Conservation (phyloP, 2,888 invertebrate species). For the Tuberolachnus salignus region DNA sequence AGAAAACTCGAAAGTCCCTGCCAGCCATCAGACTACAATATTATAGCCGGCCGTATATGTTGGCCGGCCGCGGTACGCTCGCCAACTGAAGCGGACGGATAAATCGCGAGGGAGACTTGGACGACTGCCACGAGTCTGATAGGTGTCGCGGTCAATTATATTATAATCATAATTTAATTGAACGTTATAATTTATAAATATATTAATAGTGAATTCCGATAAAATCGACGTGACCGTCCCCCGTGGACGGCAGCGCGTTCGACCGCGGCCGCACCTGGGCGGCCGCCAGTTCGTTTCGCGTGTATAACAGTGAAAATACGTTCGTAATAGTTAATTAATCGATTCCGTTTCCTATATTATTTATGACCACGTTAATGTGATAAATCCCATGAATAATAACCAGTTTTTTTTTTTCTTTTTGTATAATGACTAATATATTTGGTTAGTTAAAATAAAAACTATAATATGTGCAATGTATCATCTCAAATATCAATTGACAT, state of each 20-base stretch:
- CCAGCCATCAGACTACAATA: too few relatives aligned
- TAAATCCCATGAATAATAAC: too few relatives aligned
- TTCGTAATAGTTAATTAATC: constrained; percentile 20
- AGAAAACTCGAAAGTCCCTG: too few relatives aligned
- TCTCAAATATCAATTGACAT: too few relatives aligned
- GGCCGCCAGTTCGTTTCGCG: constrained; percentile 1
- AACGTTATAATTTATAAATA: too few relatives aligned
- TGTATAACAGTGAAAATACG: background rate
- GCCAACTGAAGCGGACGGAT: background rate
- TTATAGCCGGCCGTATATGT: too few relatives aligned
- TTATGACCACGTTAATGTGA: too few relatives aligned
- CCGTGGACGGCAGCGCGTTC: background rate
- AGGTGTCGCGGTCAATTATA: constrained; percentile 34
- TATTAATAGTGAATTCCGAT: constrained; percentile 35
- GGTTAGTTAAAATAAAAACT: too few relatives aligned
- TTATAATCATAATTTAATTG: constrained; percentile 43
- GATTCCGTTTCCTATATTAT: too few relatives aligned
- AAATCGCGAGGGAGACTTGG: constrained; percentile 25
- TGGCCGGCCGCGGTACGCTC: background rate
- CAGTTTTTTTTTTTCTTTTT: too few relatives aligned
- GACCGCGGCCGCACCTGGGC: background rate
- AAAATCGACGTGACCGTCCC: background rate
- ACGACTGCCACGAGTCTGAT: constrained; percentile 21
- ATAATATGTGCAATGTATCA: too few relatives aligned
- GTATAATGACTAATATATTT: too few relatives aligned